These are phyloP conservation scores for Catharus fuscescens DNA, from an alignment of 2,113 vertebrate species.

Conservation along the genomic window DNA sequence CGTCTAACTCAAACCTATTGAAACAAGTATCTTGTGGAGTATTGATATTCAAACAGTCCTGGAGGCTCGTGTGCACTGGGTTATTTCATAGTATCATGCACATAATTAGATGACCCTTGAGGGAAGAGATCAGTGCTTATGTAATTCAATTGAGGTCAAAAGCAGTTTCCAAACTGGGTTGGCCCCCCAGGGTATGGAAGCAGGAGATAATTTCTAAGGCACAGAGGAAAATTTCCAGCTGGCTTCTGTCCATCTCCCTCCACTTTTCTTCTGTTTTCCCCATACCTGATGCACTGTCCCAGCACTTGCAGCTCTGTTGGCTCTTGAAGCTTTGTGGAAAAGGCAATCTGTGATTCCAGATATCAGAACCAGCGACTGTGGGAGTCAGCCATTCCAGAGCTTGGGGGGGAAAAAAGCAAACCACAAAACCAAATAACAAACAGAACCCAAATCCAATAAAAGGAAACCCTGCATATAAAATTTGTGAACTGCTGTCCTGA, in stretches of 20 bases:
- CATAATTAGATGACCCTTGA: conserved; percentile 40
- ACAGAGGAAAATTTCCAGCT: conserved; percentile 10
- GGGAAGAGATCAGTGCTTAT: conserved; percentile 4
- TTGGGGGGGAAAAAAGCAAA: accelerated
- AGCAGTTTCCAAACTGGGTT: conserved; percentile 22
- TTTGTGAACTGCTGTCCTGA: not conserved
- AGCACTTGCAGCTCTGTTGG: not conserved
- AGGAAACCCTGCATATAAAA: not conserved
- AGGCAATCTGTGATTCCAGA: not conserved
- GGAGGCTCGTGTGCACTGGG: not conserved
- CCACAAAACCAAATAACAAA: not conserved
- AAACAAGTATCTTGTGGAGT: not conserved
- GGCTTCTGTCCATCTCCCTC: not conserved
- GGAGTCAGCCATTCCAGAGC: not conserved
- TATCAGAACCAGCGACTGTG: not conserved
- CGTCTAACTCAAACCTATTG: conserved; percentile 28
- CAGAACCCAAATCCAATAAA: not conserved
- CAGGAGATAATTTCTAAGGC: not conserved
- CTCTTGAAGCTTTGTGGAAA: not conserved
- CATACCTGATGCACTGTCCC: not conserved
- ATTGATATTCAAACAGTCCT: conserved; percentile 36
- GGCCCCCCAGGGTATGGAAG: not conserved
- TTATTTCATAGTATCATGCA: conserved; percentile 10
- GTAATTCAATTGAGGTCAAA: conserved; percentile 39
- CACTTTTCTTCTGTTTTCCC: not conserved